phyloP scores from a whole-genome alignment of 2,113 vertebrate species.

The Cathartes aura region DNA sequence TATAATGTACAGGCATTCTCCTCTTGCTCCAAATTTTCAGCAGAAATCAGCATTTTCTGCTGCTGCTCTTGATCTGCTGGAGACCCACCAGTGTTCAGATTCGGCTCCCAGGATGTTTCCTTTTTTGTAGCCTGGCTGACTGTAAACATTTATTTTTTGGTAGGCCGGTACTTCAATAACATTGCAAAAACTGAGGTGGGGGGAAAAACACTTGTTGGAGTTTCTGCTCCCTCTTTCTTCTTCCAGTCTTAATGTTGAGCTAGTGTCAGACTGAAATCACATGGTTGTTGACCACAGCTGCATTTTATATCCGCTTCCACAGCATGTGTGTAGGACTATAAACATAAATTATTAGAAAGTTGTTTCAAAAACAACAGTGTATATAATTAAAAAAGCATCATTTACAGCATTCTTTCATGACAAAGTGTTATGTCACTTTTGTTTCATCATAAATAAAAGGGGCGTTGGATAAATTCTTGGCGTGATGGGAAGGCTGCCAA shows the following conservation, averaged over 20 bases:
- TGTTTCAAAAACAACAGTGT: constrained; percentile 57
- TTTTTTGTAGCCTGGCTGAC: background rate
- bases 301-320: constrained; percentile 15
- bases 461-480: constrained; percentile 62
- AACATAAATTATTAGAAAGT: constrained; percentile 58
- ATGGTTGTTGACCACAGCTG: constrained; percentile 14
- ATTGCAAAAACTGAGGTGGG: background rate
- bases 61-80: background rate
- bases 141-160: background rate
- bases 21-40: background rate
- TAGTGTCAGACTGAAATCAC: background rate
- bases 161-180: background rate
- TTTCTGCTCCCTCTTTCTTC: background rate
- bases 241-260: background rate
- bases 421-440: constrained; percentile 71
- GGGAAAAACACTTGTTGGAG: background rate
- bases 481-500: constrained; percentile 63
- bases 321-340: background rate
- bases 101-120: background rate
- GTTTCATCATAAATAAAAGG: constrained; percentile 78
- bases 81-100: background rate
- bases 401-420: constrained; percentile 66
- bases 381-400: constrained; percentile 67
- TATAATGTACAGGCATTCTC: background rate
- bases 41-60: background rate